These are phyloP conservation scores for Petrocephalus microphthalmus DNA, from an alignment of 2,113 vertebrate genomes.

Conservation along the genomic window DNA sequence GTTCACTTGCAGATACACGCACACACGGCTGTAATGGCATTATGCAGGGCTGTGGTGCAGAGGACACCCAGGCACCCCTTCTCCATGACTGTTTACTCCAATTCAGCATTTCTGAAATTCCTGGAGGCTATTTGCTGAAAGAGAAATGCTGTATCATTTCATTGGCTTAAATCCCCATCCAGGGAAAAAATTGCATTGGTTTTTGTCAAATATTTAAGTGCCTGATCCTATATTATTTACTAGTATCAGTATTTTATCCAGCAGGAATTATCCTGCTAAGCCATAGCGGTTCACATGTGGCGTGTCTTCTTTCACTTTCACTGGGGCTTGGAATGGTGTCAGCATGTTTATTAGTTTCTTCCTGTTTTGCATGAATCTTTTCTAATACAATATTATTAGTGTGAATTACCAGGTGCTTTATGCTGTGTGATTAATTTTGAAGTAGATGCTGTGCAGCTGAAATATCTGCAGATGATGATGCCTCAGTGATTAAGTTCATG, in stretches of 20 bases:
- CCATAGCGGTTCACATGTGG: not conserved
- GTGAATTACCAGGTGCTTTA: not conserved
- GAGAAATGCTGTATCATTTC: not conserved
- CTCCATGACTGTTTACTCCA: no score
- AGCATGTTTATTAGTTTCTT: not conserved
- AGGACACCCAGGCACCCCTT: no score
- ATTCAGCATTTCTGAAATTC: no score
- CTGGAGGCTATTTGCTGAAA: not conserved
- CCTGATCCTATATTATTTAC: constrained; percentile 36
- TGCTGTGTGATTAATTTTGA: not conserved
- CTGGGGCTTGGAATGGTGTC: not conserved
- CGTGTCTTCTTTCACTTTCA: constrained; percentile 18
- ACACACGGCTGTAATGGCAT: not conserved
- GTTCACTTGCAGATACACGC: not conserved
- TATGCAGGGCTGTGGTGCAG: not conserved
- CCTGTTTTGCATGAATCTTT: not conserved
- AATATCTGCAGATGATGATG: not conserved
- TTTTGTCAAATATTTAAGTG: constrained; percentile 31
- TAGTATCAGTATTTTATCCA: constrained; percentile 29
- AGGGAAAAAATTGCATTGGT: constrained; percentile 25
- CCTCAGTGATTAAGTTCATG: not conserved
- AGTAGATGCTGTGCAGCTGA: not conserved
- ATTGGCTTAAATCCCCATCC: not conserved
- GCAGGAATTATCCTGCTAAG: constrained; percentile 10
- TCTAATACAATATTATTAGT: not conserved